Evolutionary conservation across 92 coral and sea anemone species (phyloP), one percentile per base, ranked within the genome.

Genomic region (Epizoanthus rinbou): DNA sequence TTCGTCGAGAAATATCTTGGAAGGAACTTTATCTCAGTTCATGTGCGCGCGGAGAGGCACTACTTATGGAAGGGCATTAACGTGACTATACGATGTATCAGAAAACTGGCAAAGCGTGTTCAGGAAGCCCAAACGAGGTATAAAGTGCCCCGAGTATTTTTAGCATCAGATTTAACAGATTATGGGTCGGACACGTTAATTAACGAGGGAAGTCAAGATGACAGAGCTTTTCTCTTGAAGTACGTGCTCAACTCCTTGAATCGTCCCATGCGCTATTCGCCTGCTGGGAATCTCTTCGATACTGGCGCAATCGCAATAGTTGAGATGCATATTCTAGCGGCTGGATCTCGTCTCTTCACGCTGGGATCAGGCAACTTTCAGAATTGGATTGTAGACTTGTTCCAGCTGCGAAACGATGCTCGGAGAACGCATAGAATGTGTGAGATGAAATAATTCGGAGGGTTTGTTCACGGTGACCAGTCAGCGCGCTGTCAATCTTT

Each of bases 281-380:
- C 91, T 18, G 85, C 72, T 21, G 93, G 87, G 3, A 35, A 88
- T 18, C 86, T 92, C 18, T 96, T 90, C 78, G 99, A 96, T 75
- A 92, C 83, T 10, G 99, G 99, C 37, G 91, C 98, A 6, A 82
- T 89, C 16, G 99, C 99, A 8, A 96, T 95, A 11, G 85, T 95
- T 9, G 98, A 95, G 54, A 95, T 95, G 96, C 95, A 95, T 80
- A 95, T 95, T 18, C 91, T 96, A 3, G 91, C 99, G 18, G 88
- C 93, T 59, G 99, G 98, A 11, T 82, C 80, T 8, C 86, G 93
- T 67, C 92, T 96, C 69, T 91, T 91, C 74, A 96, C 99, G 4
- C 65, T 96, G 24, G 99, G 99, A 3, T 91, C 97, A 65, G 99
- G 99, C 14, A 96, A 96, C 75, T 96, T 91, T 80, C 99, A 96